These are phyloP conservation scores for Charadrius vociferus DNA, from an alignment of 2,113 vertebrate genomes.

Conservation along the genomic window DNA sequence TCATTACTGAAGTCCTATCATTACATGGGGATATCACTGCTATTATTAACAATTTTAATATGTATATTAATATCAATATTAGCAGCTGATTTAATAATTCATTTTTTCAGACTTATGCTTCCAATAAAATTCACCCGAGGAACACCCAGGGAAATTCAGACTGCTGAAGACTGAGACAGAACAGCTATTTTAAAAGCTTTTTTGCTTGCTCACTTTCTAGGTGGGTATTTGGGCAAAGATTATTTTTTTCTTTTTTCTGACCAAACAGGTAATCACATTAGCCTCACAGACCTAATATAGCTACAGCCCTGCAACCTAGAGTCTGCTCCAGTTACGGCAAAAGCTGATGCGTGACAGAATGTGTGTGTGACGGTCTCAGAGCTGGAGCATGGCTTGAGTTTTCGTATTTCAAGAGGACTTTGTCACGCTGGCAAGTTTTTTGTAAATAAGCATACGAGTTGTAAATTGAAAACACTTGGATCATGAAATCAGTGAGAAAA, in stretches of 20 bases:
- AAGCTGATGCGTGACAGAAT: conserved; percentile 32
- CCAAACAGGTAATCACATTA: conserved; percentile 16
- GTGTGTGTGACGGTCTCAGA: background rate
- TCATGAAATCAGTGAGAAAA: conserved; percentile 37
- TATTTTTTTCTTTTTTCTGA: background rate
- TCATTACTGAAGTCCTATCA: background rate
- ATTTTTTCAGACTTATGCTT: background rate
- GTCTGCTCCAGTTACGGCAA: conserved; percentile 17
- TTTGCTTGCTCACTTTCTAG: background rate
- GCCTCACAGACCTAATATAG: background rate
- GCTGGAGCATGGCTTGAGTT: background rate
- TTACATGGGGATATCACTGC: background rate
- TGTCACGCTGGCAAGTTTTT: conserved; percentile 6
- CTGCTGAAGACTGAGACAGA: background rate
- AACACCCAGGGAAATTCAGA: background rate
- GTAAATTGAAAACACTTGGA: conserved; percentile 63
- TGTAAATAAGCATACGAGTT: conserved; percentile 42
- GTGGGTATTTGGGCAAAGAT: background rate
- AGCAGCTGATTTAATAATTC: background rate
- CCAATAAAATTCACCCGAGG: background rate
- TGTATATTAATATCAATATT: background rate
- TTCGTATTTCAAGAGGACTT: conserved; percentile 27
- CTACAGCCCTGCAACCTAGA: background rate
- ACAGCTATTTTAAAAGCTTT: background rate
- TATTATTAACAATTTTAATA: background rate